Base-by-base conservation (phyloP, 2,113 vertebrate species). In the Ceuthmochares aereus region DNA sequence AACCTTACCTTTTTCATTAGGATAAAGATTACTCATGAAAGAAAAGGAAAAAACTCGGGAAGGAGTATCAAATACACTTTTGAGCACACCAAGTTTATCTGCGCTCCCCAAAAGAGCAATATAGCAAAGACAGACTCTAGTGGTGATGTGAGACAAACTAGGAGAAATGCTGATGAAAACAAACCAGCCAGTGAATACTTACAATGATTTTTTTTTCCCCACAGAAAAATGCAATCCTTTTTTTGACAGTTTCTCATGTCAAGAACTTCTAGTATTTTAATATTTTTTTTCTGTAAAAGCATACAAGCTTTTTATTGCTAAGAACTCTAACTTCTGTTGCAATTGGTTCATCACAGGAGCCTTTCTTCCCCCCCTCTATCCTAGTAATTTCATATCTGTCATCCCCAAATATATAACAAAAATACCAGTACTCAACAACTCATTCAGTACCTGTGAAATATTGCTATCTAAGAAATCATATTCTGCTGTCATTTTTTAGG, bases 81-180 rank as follows among this genome's bases (percentile, higher is more conserved):
- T 66, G 55, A 83, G 26, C 18, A 63, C 16, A 54, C 9, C 16
- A 67, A 83, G 23, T 69, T 76, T 75, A 73, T 82, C 25, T 82
- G 49, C 0, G 0, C 29, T 93, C 42, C 37, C 76, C 37, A 83
- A 94, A 95, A 88, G 82, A 93, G 84, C 78, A 87, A n/a, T 90
- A 69, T 4, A 83, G 67, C 59, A 87, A 87, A 80, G 67, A 40
- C 47, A 92, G 91, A 60, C 62, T 83, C 70, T n/a, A 45, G 56
- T 40, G 49, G 43, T 64, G 68, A 87, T 29, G n/a, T 45, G 87
- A 94, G 54, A 91, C 60, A 84, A 95, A 81, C 60, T 72, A 47
- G 81, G 26, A 85, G 42, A 93, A 81, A 89, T 75, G 81, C 34
- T 92, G 90, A 92, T 2, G 15, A 73, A 94, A 87, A 49, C 59